Evolutionary conservation across 2,888 invertebrate genomes (phyloP).

Genomic region (Tromatobia lineatoria): DNA sequence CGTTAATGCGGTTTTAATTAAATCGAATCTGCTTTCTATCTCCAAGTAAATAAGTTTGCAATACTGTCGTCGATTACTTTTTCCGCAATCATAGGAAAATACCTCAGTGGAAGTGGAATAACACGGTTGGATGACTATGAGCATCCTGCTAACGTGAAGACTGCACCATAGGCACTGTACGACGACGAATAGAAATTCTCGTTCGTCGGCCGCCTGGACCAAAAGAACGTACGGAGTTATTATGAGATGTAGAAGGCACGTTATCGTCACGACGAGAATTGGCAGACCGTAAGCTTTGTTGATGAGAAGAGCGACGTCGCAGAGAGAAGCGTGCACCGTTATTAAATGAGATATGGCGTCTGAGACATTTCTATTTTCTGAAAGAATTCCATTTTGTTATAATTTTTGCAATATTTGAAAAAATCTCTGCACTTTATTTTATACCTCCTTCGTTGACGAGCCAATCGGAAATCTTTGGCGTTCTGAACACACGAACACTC

Average conservation of each 20-base stretch:
- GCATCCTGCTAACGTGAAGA: slow-evolving; percentile 87
- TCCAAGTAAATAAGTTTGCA: too few species aligned
- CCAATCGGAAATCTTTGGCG: slow-evolving; percentile 72
- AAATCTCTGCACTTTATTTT: not conserved
- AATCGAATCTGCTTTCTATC: too few species aligned
- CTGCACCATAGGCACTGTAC: slow-evolving; percentile 88
- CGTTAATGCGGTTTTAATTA: too few species aligned
- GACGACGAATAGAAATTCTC: slow-evolving; percentile 86
- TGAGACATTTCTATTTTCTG: slow-evolving; percentile 72
- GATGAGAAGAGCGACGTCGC: slow-evolving; percentile 86
- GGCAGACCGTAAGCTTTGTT: slow-evolving; percentile 87
- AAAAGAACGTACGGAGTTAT: slow-evolving; percentile 89
- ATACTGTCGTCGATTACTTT: too few species aligned
- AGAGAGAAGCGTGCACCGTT: slow-evolving; percentile 86
- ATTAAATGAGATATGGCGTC: slow-evolving; percentile 86
- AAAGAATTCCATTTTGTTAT: slow-evolving; percentile 42
- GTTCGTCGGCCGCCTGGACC: slow-evolving; percentile 86
- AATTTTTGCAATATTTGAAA: not conserved
- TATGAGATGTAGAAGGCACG: slow-evolving; percentile 88
- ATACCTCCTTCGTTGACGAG: slow-evolving; percentile 70
- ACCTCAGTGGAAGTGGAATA: slow-evolving; percentile 87
- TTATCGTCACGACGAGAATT: slow-evolving; percentile 87
- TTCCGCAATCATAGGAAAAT: slow-evolving; percentile 26
- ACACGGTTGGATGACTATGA: slow-evolving; percentile 88
- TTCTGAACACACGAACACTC: slow-evolving; percentile 64